These are phyloP conservation scores for Theretra japonica DNA, from an alignment of 2,888 invertebrate species.

Conservation along the genomic window DNA sequence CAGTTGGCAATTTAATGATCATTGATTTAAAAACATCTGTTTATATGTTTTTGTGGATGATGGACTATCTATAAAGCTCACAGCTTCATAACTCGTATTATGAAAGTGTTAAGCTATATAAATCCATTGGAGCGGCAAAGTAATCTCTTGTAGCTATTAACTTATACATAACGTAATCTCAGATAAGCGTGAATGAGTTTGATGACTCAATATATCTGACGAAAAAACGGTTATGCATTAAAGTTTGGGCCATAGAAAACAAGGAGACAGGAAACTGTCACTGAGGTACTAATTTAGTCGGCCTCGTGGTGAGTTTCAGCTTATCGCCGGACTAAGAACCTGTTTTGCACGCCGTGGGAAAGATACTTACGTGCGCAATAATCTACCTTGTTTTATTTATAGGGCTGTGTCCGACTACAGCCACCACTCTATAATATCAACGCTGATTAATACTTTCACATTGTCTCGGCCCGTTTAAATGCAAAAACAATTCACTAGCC, in stretches of 20 bases:
- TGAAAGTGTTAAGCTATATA: slow-evolving; percentile 2
- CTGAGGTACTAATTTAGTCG: slow-evolving; percentile 76
- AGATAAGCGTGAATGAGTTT: slow-evolving; percentile 26
- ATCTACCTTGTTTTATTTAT: slow-evolving; percentile 74
- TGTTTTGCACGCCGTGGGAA: slow-evolving; percentile 83
- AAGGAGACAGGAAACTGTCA: slow-evolving; percentile 79
- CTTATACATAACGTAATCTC: slow-evolving; percentile 24
- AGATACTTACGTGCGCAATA: slow-evolving; percentile 73
- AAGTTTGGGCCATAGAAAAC: slow-evolving; percentile 32
- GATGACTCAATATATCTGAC: slow-evolving; percentile 18
- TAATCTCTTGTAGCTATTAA: slow-evolving; percentile 27
- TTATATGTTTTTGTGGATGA: background rate
- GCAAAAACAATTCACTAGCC: slow-evolving; percentile 6
- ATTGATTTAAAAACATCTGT: background rate
- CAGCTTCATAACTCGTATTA: slow-evolving; percentile 1
- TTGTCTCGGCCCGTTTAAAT: slow-evolving; percentile 45
- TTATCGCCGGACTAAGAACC: slow-evolving; percentile 75
- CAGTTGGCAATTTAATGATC: background rate
- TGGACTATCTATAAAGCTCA: background rate
- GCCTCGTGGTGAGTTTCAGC: slow-evolving; percentile 76
- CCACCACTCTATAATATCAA: slow-evolving; percentile 43
- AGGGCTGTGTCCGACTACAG: slow-evolving; percentile 61
- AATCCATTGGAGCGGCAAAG: slow-evolving; percentile 18
- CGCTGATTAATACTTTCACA: slow-evolving; percentile 56
- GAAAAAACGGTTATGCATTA: slow-evolving; percentile 30